Evolutionary conservation across 2,888 invertebrate genomes (phyloP).

Genomic region (Bursaphelenchus okinawaensis): DNA sequence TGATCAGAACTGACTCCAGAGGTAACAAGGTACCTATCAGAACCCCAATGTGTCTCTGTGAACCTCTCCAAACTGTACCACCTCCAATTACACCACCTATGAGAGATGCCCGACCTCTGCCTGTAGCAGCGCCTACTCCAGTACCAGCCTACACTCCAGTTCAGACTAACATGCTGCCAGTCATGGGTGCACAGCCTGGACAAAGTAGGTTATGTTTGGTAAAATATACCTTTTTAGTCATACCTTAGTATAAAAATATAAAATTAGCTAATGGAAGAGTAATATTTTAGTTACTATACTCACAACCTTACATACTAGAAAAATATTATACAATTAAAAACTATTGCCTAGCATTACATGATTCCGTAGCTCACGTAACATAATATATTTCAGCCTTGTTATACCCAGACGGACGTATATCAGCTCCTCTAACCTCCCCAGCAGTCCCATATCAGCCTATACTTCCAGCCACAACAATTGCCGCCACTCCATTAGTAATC

Average conservation of each 20-base stretch:
- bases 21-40: neutral
- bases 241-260: too few relatives aligned
- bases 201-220: too few relatives aligned
- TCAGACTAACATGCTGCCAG: neutral
- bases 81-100: constrained; percentile 2
- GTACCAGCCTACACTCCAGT: neutral
- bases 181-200: neutral
- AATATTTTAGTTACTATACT: too few relatives aligned
- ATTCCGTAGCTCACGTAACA: too few relatives aligned
- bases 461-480: too few relatives aligned
- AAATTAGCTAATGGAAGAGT: too few relatives aligned
- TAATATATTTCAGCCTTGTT: neutral
- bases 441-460: too few relatives aligned
- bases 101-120: too few relatives aligned
- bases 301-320: too few relatives aligned
- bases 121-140: neutral
- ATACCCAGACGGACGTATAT: neutral
- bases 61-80: neutral
- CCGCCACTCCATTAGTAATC: neutral
- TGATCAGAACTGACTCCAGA: neutral
- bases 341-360: too few relatives aligned
- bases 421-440: neutral
- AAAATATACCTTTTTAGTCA: too few relatives aligned
- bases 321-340: too few relatives aligned
- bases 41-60: constrained; percentile 2